Percentiles rank a stretch among this genome's conserved stretches.
Evolutionary conservation across 2,797 vertebrate species (phyloP).

Genomic region (Fistularia tabacaria): DNA sequence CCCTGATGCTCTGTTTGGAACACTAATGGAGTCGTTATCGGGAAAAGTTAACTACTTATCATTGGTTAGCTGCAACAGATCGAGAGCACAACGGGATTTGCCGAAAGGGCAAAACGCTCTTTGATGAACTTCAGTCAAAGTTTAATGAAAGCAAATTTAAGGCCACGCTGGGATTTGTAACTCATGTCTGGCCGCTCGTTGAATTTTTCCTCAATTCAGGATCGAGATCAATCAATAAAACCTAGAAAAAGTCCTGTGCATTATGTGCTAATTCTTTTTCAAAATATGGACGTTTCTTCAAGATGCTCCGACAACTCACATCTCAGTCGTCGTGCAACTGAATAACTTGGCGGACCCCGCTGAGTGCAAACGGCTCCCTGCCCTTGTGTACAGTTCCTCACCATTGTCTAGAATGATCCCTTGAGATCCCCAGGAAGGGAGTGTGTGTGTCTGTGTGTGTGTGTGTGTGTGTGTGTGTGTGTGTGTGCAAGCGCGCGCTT

Average conservation of each 20-base stretch:
- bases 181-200: slow-evolving; percentile 9
- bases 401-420: slow-evolving; percentile 53
- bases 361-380: slow-evolving; percentile 32
- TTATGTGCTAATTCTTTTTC: background rate
- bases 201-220: background rate
- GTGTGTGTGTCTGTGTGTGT: slow-evolving; percentile 24
- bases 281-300: background rate
- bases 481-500: background rate
- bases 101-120: slow-evolving; percentile 46
- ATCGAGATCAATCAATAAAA: too few relatives aligned
- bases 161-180: background rate
- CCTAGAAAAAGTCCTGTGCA: too few relatives aligned
- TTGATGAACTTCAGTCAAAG: slow-evolving; percentile 59
- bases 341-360: slow-evolving; percentile 9
- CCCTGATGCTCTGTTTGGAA: slow-evolving; percentile 14
- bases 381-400: slow-evolving; percentile 29
- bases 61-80: slow-evolving; percentile 34
- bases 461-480: background rate
- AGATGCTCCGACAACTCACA: too few relatives aligned
- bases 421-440: slow-evolving; percentile 39
- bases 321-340: too few relatives aligned
- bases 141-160: slow-evolving; percentile 47
- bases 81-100: slow-evolving; percentile 50
- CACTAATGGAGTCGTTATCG: slow-evolving; percentile 56
- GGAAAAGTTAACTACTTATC: slow-evolving; percentile 59